Base-by-base conservation (phyloP, 2,888 invertebrate genomes). In the Lamellibrachia columna region DNA sequence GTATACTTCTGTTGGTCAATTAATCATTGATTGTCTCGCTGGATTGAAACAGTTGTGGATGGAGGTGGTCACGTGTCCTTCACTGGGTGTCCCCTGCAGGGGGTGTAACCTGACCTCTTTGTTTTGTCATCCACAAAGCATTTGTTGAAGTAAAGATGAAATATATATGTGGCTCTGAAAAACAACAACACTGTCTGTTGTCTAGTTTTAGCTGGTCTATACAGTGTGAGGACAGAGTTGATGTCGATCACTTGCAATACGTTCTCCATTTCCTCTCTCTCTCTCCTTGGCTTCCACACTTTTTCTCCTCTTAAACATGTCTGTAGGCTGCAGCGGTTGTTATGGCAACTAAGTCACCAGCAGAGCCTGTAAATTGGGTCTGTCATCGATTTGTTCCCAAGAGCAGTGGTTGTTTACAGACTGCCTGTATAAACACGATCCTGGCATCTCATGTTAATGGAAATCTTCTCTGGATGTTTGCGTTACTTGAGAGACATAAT, bases 391-490 rank as follows among this genome's bases (percentile, higher is more conserved):
- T 75, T 75, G 75, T 75, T 75, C 15, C 22, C 15, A 1, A 40
- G 40, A 22, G 22, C 7, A 6, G 75, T 75, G 75, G 75, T 22
- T 75, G 75, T 75, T 75, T 75, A 75, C 75, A 75, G 75, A 22
- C 75, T 15, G 75, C 75, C 75, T 75, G 75, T 75, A 75, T 75
- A 75, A 75, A 75, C 22, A 75, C 75, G 8, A 75, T 22, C 6
- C 4, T 75, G 75, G 75, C 75, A 15, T n/a, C 75, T n/a, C 22
- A 15, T 75, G 75, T 11, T 22, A 75, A 75, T 75, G 75, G 22
- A 75, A 75, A 75, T 75, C 75, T 75, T 75, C 75, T 22, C 75
- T 75, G 75, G 75, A 22, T 75, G 75, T 75, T 75, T 75, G 75
- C n/a, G n/a, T 75, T 75, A 75, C 75, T 75, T 75, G 75, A 40